Evolutionary conservation across 2,113 vertebrate species (phyloP).

Genomic region (Lepisosteus oculatus): DNA sequence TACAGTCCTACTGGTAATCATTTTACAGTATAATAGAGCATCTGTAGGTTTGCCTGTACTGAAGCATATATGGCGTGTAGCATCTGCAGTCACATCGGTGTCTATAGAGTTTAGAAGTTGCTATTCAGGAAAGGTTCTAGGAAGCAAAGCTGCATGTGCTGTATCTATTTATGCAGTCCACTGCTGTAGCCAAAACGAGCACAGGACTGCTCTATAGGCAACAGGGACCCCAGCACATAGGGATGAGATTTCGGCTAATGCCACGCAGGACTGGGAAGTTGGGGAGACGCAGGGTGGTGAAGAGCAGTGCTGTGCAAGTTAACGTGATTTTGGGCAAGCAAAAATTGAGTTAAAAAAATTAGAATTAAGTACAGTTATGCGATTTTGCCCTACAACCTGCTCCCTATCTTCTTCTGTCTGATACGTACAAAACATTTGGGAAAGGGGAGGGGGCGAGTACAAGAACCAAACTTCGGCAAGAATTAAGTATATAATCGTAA

Average conservation of each 20-base stretch:
- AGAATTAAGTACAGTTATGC: slow-evolving; percentile 58
- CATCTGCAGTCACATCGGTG: slow-evolving; percentile 28
- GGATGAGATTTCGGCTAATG: no score
- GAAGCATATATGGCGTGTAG: slow-evolving; percentile 65
- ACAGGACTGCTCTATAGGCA: no score
- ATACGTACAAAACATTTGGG: no score
- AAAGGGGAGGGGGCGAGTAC: no score
- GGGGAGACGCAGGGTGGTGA: no score
- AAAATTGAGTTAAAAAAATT: slow-evolving; percentile 53
- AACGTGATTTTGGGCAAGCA: slow-evolving; percentile 79
- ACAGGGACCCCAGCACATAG: no score
- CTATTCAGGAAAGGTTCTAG: slow-evolving; percentile 47
- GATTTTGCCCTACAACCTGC: slow-evolving; percentile 67
- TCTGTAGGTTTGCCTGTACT: slow-evolving; percentile 75
- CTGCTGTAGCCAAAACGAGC: slow-evolving; percentile 66
- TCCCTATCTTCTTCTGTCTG: slow-evolving; percentile 58
- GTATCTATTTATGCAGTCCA: slow-evolving; percentile 51
- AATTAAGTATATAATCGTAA: no score
- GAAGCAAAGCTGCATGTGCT: slow-evolving; percentile 19
- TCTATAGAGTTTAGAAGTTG: slow-evolving; percentile 35
- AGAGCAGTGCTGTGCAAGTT: slow-evolving; percentile 66
- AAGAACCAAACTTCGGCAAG: no score
- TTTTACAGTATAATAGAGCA: slow-evolving; percentile 69
- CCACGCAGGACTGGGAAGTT: no score
- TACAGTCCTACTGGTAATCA: slow-evolving; percentile 61